These are phyloP conservation scores for Trachurus trachurus DNA, from an alignment of 2,797 vertebrate genomes.

Conservation along the genomic window DNA sequence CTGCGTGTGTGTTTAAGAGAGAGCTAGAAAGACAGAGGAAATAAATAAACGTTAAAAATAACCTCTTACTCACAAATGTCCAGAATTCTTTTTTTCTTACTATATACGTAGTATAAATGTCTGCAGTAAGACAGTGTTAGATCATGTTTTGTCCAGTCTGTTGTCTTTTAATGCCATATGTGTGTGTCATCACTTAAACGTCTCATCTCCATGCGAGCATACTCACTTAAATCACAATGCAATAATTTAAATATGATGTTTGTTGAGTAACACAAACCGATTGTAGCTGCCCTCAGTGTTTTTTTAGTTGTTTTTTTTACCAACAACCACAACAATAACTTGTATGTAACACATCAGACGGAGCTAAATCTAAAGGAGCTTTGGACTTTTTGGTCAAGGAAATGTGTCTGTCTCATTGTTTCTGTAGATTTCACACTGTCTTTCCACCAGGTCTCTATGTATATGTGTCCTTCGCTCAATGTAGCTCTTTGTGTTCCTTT, in stretches of 20 bases:
- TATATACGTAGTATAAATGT: not conserved
- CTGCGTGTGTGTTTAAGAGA: not conserved
- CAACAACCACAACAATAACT: not conserved
- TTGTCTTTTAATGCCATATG: too few species aligned
- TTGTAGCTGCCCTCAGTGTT: not conserved
- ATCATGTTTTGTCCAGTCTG: too few species aligned
- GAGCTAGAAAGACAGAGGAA: too few species aligned
- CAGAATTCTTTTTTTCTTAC: constrained; percentile 16
- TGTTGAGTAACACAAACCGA: not conserved
- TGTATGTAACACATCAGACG: not conserved
- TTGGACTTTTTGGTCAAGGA: constrained; percentile 50
- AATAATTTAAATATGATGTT: not conserved
- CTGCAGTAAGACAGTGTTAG: not conserved
- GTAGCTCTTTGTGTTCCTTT: constrained; percentile 85
- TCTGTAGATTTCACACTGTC: constrained; percentile 71
- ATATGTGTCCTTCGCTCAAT: constrained; percentile 83
- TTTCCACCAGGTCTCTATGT: constrained; percentile 77
- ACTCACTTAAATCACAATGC: not conserved
- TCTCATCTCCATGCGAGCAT: not conserved
- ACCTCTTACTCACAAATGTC: constrained; percentile 1
- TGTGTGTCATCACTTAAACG: not conserved
- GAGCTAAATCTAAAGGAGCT: constrained; percentile 41
- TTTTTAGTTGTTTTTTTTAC: too few species aligned
- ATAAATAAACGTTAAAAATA: not conserved
- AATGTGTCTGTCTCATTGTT: constrained; percentile 63